Percentiles rank a stretch among this genome's conserved stretches.
phyloP scores from a whole-genome alignment of 2,888 invertebrate genomes.

The Notodonta dromedarius region DNA sequence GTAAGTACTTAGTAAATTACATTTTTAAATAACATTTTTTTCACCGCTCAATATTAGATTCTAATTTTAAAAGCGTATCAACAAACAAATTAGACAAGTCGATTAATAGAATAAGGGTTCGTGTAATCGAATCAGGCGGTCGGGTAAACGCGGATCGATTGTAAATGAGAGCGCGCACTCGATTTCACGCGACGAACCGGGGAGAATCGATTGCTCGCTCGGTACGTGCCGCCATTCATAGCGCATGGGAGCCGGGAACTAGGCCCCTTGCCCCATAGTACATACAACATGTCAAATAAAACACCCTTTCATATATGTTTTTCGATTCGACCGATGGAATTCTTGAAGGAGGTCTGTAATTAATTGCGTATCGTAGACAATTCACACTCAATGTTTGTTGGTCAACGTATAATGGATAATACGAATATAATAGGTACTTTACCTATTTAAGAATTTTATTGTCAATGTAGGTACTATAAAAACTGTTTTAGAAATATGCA shows the following conservation, averaged over 20 bases:
- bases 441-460: no score
- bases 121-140: slow-evolving; percentile 68
- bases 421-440: background rate
- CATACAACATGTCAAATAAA: slow-evolving; percentile 22
- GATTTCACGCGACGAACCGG: slow-evolving; percentile 77
- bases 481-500: no score
- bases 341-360: slow-evolving; percentile 19
- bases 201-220: slow-evolving; percentile 71
- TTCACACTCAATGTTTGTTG: slow-evolving; percentile 15
- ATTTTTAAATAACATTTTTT: slow-evolving; percentile 8
- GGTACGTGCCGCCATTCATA: slow-evolving; percentile 60
- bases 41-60: slow-evolving; percentile 11
- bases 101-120: slow-evolving; percentile 56
- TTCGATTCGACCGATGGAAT: slow-evolving; percentile 18
- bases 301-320: slow-evolving; percentile 20
- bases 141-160: slow-evolving; percentile 67
- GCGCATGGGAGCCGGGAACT: slow-evolving; percentile 48
- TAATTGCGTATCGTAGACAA: slow-evolving; percentile 13
- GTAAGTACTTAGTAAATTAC: no score
- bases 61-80: slow-evolving; percentile 11
- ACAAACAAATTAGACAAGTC: slow-evolving; percentile 29
- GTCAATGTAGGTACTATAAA: no score
- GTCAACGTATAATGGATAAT: slow-evolving; percentile 1
- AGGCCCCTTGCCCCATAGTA: slow-evolving; percentile 22
- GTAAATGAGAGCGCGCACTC: slow-evolving; percentile 65